These are phyloP conservation scores for Myotis davidii DNA, from an alignment of 2,113 vertebrate genomes.

Conservation along the genomic window DNA sequence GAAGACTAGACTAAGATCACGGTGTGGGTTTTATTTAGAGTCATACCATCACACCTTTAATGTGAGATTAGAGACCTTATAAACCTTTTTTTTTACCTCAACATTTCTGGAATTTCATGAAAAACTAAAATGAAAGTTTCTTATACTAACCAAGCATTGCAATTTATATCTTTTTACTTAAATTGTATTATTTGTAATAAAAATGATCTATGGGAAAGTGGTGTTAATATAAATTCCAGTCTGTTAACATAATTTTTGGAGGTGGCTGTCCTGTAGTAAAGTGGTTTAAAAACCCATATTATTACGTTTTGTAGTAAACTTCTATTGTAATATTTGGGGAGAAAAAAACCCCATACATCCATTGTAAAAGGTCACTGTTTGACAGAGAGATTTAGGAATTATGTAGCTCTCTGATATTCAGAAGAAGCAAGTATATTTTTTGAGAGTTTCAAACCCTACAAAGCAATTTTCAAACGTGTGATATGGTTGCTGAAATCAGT, in stretches of 20 bases:
- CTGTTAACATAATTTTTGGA: neutral
- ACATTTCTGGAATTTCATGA: neutral
- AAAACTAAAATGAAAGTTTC: neutral
- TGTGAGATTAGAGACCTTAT: neutral
- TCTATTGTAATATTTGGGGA: neutral
- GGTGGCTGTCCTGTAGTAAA: neutral
- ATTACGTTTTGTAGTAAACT: neutral
- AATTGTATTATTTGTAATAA: slow-evolving; percentile 22
- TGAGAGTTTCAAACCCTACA: neutral
- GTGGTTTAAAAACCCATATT: neutral
- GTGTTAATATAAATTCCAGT: neutral
- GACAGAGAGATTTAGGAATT: slow-evolving; percentile 11
- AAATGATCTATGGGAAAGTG: neutral
- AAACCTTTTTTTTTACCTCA: neutral
- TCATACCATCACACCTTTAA: neutral
- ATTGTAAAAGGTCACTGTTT: neutral
- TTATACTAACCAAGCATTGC: neutral
- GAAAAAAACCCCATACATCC: neutral
- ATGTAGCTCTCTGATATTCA: neutral
- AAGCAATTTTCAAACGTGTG: neutral
- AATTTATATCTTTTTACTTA: neutral
- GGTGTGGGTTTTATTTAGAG: neutral
- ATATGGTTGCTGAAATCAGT: neutral
- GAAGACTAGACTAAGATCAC: neutral
- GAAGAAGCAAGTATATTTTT: neutral